phyloP scores from a whole-genome alignment of 2,888 invertebrate species.

The Loripinus fragilis region DNA sequence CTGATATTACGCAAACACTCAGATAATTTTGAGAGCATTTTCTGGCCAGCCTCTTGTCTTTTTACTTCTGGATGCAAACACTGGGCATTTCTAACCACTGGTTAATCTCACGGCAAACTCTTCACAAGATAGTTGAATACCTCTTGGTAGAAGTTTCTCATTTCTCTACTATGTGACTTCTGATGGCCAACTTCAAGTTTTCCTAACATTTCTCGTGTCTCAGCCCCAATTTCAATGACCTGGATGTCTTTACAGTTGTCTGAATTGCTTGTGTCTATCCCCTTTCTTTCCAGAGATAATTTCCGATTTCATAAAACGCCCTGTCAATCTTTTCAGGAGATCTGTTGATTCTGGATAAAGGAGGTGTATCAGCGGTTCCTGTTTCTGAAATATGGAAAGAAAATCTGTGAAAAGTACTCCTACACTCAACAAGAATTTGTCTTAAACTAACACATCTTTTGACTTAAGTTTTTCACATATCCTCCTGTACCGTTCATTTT shows the following conservation, averaged over 20 bases:
- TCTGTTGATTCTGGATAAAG: slow-evolving; percentile 13
- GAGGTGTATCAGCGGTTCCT: slow-evolving; percentile 24
- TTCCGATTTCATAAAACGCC: slow-evolving; percentile 21
- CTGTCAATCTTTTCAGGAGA: slow-evolving; percentile 13
- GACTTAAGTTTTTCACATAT: slow-evolving; percentile 27
- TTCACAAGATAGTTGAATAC: slow-evolving; percentile 17
- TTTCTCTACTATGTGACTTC: not conserved
- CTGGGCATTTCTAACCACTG: slow-evolving; percentile 21
- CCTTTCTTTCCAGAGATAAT: not conserved
- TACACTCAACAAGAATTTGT: slow-evolving; percentile 16
- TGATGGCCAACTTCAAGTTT: slow-evolving; percentile 23
- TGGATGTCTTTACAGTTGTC: slow-evolving; percentile 18
- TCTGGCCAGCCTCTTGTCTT: slow-evolving; percentile 16
- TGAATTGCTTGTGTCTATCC: slow-evolving; percentile 1
- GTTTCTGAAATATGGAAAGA: slow-evolving; percentile 24
- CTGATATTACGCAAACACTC: slow-evolving; percentile 14
- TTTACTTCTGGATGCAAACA: slow-evolving; percentile 35
- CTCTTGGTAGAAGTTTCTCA: slow-evolving; percentile 31
- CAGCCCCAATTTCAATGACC: slow-evolving; percentile 26
- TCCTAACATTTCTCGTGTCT: slow-evolving; percentile 15
- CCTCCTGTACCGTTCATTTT: slow-evolving; percentile 27
- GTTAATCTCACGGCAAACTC: slow-evolving; percentile 19
- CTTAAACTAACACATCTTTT: not conserved
- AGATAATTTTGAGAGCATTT: slow-evolving; percentile 5
- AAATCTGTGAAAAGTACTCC: slow-evolving; percentile 22